Evolutionary conservation across 2,797 vertebrate species (phyloP), one percentile per base, ranked within the genome.

Genomic region (Petrocephalus sullivani): DNA sequence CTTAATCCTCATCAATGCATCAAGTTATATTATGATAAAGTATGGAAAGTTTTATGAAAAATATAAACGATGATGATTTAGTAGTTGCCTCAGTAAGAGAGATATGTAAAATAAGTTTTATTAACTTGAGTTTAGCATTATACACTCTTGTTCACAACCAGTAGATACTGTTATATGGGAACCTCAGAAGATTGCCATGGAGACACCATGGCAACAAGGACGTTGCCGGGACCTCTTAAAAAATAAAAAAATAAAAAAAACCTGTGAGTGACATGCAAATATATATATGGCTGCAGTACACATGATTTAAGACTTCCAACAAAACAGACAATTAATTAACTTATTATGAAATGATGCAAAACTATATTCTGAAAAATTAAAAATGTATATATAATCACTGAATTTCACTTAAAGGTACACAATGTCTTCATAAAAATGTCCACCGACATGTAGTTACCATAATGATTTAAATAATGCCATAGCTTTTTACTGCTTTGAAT

Each of bases 201-300:
- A 87, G 78, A 89, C 86, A 51, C 88, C 88, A 89, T 89, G 84
- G 86, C 88, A 89, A 89, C 88, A 87, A 87, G 86, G 37, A 61
- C 51, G 9, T 64, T 64, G 88, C 86, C 81, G 46, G 78, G 28
- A 58, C 46, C 28, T 1, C 3, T 37, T 85, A 6, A 7, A 33
- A 56, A 57, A 85, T 54, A 8, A 83, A 53, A 56, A 85, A 56
- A 85, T 54, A 54, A 8, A 83, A 51, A 56, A 85, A 56, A 85
- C 83, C 28, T 57, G 28, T 85, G 51, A 57, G 53, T 28, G 54
- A 23, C 83, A 85, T 57, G 23, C 10, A 53, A 85, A 58, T 23
- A 56, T 12, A 53, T 57, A 58, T 23, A 56, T 12, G 54, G 54
- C 83, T 57, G 12, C 10, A 57, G 23, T 56, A 10, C 21, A 58